These are phyloP conservation scores for Agriopis aurantiaria DNA, from an alignment of 2,888 invertebrate genomes.

Conservation along the genomic window DNA sequence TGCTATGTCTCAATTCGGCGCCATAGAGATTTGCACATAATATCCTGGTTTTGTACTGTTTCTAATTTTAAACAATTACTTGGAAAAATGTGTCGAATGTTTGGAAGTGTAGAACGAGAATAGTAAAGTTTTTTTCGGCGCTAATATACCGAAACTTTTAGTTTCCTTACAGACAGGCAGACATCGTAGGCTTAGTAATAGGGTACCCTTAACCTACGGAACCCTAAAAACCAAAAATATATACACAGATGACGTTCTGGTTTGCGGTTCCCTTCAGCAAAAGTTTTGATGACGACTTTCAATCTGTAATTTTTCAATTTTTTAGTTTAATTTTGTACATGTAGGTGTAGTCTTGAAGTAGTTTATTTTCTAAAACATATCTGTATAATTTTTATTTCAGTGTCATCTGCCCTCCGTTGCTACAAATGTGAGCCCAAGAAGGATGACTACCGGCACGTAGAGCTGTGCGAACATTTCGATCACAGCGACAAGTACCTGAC, in stretches of 20 bases:
- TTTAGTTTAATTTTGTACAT: neutral
- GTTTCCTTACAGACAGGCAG: too few species aligned
- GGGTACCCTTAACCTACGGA: too few species aligned
- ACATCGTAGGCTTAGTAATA: too few species aligned
- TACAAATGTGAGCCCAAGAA: slow-evolving; percentile 65
- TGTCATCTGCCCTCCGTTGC: slow-evolving; percentile 64
- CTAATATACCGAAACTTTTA: neutral
- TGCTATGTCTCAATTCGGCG: slow-evolving; percentile 41
- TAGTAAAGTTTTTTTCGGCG: slow-evolving; percentile 3
- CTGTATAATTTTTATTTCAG: slow-evolving; percentile 51
- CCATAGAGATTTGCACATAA: slow-evolving; percentile 44
- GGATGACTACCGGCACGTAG: slow-evolving; percentile 39
- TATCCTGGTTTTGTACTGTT: slow-evolving; percentile 25
- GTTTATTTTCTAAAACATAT: too few species aligned
- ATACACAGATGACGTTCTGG: too few species aligned
- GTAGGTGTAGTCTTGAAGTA: neutral
- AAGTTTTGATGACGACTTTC: too few species aligned
- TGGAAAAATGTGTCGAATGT: slow-evolving; percentile 16
- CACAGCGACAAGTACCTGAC: slow-evolving; percentile 86
- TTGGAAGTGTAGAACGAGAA: slow-evolving; percentile 11
- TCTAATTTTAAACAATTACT: slow-evolving; percentile 32
- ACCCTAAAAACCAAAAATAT: too few species aligned
- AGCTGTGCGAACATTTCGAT: slow-evolving; percentile 91
- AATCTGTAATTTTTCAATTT: too few species aligned
- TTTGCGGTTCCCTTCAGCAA: too few species aligned